Base-by-base conservation (phyloP, 2,113 vertebrate species). In the Laticauda laticaudata region DNA sequence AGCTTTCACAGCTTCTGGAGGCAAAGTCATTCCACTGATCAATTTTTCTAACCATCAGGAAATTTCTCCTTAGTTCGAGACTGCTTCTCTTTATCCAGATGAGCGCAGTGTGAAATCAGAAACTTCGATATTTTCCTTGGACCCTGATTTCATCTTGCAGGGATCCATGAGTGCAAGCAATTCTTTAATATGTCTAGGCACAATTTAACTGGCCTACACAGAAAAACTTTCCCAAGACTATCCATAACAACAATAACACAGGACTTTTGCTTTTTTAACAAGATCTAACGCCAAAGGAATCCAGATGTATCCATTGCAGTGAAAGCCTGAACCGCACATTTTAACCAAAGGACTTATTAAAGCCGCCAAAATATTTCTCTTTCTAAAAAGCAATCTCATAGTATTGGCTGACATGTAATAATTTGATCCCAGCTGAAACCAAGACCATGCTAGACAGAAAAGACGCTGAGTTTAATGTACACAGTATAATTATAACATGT, bases 301-400 rank as follows among this genome's bases (percentile, higher is more conserved):
- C 90, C 91, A 86, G 24, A 88, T 45, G 15, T 87, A 90, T 91
- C 92, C 92, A 45, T 7, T 93, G 26, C 81, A 26, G 2, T 61
- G 55, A 69, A 90, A 54, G 26, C 39, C 39, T 43, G 55, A 91
- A 56, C 29, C 64, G 12, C 0, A 0, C 3, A 10, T 4, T 69
- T 75, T 92, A 45, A 43, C n/a, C 89, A 43, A 85, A 91, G 6
- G 21, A 59, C 14, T 53, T 92, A 15, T 0, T 59, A 61, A 91
- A 91, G 85, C 5, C 85, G 57, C 64, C 57, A 53, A 92, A 91
- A 69, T 87, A 23, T 14, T 54, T 94, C 92, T 91, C 29, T 86
- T 91, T 64, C 87, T 89, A 87, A 93, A 94, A 64, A 90, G 10
- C 2, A 43, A 29, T 81, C 23, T 90, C 5, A 18, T 0, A 0